Evolutionary conservation across 2,888 invertebrate species (phyloP).

Genomic region (Bombylius discolor): DNA sequence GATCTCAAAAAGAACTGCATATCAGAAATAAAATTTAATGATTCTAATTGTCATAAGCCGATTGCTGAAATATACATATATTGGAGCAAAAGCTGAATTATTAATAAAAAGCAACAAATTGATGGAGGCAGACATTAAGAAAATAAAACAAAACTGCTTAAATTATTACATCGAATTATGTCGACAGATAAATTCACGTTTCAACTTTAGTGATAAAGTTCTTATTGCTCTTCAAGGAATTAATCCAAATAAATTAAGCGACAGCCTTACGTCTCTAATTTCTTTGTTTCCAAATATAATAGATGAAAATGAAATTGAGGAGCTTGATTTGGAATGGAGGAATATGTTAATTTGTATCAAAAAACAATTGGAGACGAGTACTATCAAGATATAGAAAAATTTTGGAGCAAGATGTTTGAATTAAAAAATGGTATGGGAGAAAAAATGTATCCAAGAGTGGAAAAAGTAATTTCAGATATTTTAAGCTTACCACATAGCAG

Average conservation of each 20-base stretch:
- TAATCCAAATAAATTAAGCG: neutral
- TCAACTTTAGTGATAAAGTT: constrained; percentile 3
- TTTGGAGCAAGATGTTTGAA: neutral
- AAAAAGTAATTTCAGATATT: neutral
- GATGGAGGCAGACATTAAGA: too few species aligned
- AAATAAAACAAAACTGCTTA: too few species aligned
- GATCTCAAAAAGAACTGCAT: too few species aligned
- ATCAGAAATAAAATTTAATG: too few species aligned
- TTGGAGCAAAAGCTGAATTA: too few species aligned
- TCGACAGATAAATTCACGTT: constrained; percentile 1
- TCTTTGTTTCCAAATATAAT: constrained; percentile 4
- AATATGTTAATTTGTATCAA: neutral
- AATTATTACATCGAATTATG: neutral
- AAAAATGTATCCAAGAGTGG: constrained; percentile 1
- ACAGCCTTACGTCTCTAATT: neutral
- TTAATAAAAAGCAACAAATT: too few species aligned
- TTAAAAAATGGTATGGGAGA: neutral
- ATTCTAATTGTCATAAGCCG: too few species aligned
- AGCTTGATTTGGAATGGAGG: constrained; percentile 7
- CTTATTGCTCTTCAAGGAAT: neutral
- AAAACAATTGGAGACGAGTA: neutral
- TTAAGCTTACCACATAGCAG: neutral
- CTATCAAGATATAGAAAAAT: constrained; percentile 2
- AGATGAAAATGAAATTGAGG: neutral
- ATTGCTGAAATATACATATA: too few species aligned